A percentile compares a stretch with the other conserved stretches of the same genome.
Evolutionary conservation across 2,888 invertebrate species (phyloP).

Genomic region (Cheilosia grossa): DNA sequence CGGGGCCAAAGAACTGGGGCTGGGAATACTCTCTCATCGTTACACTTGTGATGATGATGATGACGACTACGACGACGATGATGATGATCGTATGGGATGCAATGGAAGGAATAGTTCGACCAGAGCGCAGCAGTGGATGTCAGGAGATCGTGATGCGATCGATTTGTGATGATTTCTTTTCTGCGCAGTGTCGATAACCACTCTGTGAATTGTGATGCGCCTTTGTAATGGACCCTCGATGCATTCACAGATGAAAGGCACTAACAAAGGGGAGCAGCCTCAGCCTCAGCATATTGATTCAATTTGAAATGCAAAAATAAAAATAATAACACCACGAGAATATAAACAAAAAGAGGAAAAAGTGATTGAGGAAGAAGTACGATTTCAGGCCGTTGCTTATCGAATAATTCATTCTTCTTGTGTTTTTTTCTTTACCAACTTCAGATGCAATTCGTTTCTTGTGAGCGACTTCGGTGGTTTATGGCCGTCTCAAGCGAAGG

Average conservation of each 20-base stretch:
- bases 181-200: conserved; percentile 29
- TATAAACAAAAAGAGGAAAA: conserved; percentile 34
- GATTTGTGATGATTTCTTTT: conserved; percentile 68
- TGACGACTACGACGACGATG: conserved; percentile 21
- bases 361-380: conserved; percentile 49
- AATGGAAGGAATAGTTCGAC: not conserved
- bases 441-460: conserved; percentile 63
- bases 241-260: conserved; percentile 35
- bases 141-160: conserved; percentile 74
- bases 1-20: conserved; percentile 68
- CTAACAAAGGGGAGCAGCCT: conserved; percentile 47
- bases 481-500: conserved; percentile 47
- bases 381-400: conserved; percentile 42
- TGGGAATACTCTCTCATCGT: conserved; percentile 61
- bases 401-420: conserved; percentile 48
- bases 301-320: conserved; percentile 74
- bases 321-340: conserved; percentile 61
- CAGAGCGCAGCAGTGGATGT: conserved; percentile 57
- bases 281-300: conserved; percentile 53
- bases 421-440: conserved; percentile 37
- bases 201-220: conserved; percentile 47
- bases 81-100: conserved; percentile 32
- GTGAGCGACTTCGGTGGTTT: conserved; percentile 69
- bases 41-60: conserved; percentile 57
- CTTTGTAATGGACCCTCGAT: conserved; percentile 59